Evolutionary conservation across 2,113 vertebrate species (phyloP), one percentile per base, ranked within the genome.

Genomic region (Burhinus bistriatus): DNA sequence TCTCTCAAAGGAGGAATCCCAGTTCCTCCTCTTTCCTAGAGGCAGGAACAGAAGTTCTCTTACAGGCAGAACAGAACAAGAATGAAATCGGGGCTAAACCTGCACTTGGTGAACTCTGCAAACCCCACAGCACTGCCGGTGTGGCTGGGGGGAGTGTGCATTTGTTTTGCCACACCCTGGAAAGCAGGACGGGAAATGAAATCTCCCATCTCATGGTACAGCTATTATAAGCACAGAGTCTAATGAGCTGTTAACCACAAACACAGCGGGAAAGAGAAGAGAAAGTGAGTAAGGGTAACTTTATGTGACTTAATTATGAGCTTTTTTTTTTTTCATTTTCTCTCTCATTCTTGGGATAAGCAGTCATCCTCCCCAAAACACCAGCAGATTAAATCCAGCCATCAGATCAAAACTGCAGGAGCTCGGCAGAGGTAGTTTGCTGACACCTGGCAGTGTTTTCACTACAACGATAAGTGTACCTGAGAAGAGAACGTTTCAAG

Each of bases 201-300:
- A 77, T 92, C 76, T 90, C 90, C 86, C 75, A 64, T 52, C 90
- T 92, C 83, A 59, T n/a, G 65, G 73, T 75, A 68, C 52, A 83
- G 79, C 88, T 94, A 34, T 68, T 89, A 42, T 9, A 81, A 38
- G 59, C 69, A 59, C 71, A 32, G 79, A 11, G 42, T 69, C 47
- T 76, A 57, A 80, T 70, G 62, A 89, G 76, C 80, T 78, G 57
- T 36, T 55, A 34, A 34, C 86, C 83, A 72, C 69, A 93, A 89
- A 75, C 83, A 27, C 73, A 32, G 55, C 2, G 2, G 79, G 82
- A 69, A 79, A 42, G 73, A 61, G 75, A 87, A 85, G 54, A 86
- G 87, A 94, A 76, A 93, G 59, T 9, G 4, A 49, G 40, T 26
- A 22, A 66, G 71, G 42, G 66, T 59, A 36, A 57, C 32, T 75